Evolutionary conservation across 2,888 invertebrate species (phyloP).

Genomic region (Patella caerulea): DNA sequence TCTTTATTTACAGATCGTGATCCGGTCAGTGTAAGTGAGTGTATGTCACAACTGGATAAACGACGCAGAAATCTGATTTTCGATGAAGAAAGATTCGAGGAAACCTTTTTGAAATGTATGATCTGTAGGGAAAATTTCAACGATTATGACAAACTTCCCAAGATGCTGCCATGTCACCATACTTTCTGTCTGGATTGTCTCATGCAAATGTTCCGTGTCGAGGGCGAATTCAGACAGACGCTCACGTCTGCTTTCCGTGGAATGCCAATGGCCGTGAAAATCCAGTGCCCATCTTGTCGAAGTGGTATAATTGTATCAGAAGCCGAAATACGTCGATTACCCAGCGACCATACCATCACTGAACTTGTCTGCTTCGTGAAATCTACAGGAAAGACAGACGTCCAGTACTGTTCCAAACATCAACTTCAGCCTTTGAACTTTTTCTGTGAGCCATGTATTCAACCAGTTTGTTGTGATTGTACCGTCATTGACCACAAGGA

Average conservation of each 20-base stretch:
- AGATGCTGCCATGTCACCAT: conserved; percentile 70
- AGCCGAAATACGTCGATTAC: conserved; percentile 58
- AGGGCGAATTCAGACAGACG: conserved; percentile 62
- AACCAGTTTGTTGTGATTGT: conserved; percentile 65
- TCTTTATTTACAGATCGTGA: neutral
- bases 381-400: conserved; percentile 54
- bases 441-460: conserved; percentile 66
- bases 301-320: conserved; percentile 60
- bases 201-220: conserved; percentile 66
- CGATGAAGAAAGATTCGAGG: conserved; percentile 64
- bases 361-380: conserved; percentile 60
- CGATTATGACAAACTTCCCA: conserved; percentile 67
- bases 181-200: conserved; percentile 70
- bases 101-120: conserved; percentile 67
- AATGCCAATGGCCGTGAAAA: conserved; percentile 64
- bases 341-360: conserved; percentile 64
- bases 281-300: conserved; percentile 62
- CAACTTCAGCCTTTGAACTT: conserved; percentile 66
- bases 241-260: conserved; percentile 54
- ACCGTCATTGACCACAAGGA: conserved; percentile 66
- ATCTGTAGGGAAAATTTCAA: conserved; percentile 69
- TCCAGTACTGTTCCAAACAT: conserved; percentile 62
- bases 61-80: conserved; percentile 59
- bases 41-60: conserved; percentile 14
- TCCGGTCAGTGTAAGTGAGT: neutral